These are phyloP conservation scores for Anguilla obscura DNA, from an alignment of 2,797 vertebrate genomes.

Conservation along the genomic window DNA sequence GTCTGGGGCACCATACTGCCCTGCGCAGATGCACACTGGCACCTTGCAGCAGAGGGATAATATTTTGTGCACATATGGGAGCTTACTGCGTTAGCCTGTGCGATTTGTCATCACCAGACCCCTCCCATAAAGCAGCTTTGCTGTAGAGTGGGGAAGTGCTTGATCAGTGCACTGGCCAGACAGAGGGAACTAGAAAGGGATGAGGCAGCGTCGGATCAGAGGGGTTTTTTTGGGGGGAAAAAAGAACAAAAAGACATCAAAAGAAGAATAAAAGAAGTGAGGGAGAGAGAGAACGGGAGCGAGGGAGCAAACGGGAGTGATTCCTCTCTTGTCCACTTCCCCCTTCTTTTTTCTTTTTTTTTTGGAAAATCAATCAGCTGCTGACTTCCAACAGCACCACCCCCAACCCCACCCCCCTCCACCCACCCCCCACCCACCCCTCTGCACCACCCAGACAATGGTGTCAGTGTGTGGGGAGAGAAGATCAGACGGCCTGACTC, in stretches of 20 bases:
- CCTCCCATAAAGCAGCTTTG: slow-evolving; percentile 34
- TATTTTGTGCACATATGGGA: slow-evolving; percentile 32
- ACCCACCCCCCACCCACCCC: slow-evolving; percentile 31
- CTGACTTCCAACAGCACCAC: slow-evolving; percentile 34
- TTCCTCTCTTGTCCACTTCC: slow-evolving; percentile 29
- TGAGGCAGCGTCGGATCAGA: not conserved
- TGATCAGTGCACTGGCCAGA: slow-evolving; percentile 10
- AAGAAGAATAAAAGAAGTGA: slow-evolving; percentile 38
- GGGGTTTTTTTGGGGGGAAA: not conserved
- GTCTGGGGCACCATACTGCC: not conserved
- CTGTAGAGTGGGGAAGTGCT: slow-evolving; percentile 22
- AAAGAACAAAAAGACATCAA: slow-evolving; percentile 1
- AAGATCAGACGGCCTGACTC: slow-evolving; percentile 42
- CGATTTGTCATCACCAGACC: slow-evolving; percentile 38
- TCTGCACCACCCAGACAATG: slow-evolving; percentile 46
- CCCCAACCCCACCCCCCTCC: slow-evolving; percentile 28
- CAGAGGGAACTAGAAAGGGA: not conserved
- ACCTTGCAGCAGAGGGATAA: not conserved
- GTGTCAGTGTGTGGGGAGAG: slow-evolving; percentile 48
- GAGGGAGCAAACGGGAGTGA: slow-evolving; percentile 27
- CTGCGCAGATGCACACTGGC: not conserved
- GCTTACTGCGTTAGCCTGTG: slow-evolving; percentile 21
- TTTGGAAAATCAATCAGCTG: slow-evolving; percentile 50
- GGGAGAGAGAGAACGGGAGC: slow-evolving; percentile 25
- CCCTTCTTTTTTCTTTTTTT: not conserved